phyloP scores from a whole-genome alignment of 2,797 vertebrate genomes.

The Acrossocheilus fasciatus region DNA sequence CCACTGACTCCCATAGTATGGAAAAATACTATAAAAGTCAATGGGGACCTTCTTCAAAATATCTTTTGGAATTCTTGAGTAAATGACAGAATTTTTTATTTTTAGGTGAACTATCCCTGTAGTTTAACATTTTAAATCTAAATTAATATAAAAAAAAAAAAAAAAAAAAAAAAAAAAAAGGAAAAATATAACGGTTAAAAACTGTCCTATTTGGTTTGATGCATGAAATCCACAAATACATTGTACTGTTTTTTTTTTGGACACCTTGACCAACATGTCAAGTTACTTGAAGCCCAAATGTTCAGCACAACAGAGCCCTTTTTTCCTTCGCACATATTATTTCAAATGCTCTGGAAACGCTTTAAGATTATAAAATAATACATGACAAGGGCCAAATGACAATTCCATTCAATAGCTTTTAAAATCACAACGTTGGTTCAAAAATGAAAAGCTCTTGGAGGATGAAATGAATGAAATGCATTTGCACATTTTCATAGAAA shows the following conservation, averaged over 20 bases:
- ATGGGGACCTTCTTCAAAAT: background rate
- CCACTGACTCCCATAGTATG: background rate
- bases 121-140: background rate
- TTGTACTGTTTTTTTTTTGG: background rate
- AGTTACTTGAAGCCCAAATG: too few species aligned
- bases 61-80: background rate
- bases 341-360: background rate
- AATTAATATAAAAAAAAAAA: background rate
- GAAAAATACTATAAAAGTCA: background rate
- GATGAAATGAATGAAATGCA: slow-evolving; percentile 1
- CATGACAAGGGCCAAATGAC: background rate
- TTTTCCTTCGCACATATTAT: background rate
- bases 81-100: background rate
- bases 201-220: background rate
- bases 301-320: background rate
- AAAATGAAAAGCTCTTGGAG: slow-evolving; percentile 25
- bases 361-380: slow-evolving; percentile 1
- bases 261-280: too few species aligned
- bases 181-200: background rate
- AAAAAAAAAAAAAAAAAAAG: background rate
- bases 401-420: background rate
- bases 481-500: slow-evolving; percentile 54
- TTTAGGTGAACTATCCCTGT: background rate
- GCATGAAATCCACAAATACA: background rate
- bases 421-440: background rate